A percentile compares a stretch with the other conserved stretches of the same genome.
Conservation (phyloP, 2,888 invertebrate species). For the Callyntrura sp. region DNA sequence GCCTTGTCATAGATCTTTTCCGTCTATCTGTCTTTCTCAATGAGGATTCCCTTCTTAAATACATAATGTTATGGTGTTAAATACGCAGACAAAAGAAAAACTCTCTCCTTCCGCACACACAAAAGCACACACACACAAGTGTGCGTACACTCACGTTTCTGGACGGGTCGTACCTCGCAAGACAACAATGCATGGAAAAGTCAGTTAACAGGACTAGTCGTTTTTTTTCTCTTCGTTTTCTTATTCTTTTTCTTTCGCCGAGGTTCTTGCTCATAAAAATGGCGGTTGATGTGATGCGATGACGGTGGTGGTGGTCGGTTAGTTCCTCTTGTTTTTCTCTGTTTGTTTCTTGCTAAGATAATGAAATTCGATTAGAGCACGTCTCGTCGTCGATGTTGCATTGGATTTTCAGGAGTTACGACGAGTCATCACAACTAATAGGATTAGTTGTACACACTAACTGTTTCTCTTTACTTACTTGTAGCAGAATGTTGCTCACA, state of each 20-base stretch:
- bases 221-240: not conserved
- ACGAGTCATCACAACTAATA: constrained; percentile 83
- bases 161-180: constrained; percentile 38
- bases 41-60: not conserved
- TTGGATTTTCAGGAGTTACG: constrained; percentile 83
- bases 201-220: not conserved
- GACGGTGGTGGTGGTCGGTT: constrained; percentile 59
- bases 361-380: constrained; percentile 84
- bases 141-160: not conserved
- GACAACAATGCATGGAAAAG: no score
- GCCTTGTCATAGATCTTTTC: constrained; percentile 48
- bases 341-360: constrained; percentile 81
- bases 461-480: constrained; percentile 72
- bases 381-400: constrained; percentile 81
- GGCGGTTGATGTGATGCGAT: not conserved
- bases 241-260: not conserved
- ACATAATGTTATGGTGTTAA: not conserved
- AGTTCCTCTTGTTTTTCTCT: constrained; percentile 78
- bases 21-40: constrained; percentile 25
- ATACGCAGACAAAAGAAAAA: constrained; percentile 24
- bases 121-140: not conserved
- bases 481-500: not conserved
- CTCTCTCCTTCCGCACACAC: constrained; percentile 21
- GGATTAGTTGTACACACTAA: constrained; percentile 84
- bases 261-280: constrained; percentile 80